phyloP scores from a whole-genome alignment of 2,888 invertebrate genomes.

The Kryphioiulus occultus region DNA sequence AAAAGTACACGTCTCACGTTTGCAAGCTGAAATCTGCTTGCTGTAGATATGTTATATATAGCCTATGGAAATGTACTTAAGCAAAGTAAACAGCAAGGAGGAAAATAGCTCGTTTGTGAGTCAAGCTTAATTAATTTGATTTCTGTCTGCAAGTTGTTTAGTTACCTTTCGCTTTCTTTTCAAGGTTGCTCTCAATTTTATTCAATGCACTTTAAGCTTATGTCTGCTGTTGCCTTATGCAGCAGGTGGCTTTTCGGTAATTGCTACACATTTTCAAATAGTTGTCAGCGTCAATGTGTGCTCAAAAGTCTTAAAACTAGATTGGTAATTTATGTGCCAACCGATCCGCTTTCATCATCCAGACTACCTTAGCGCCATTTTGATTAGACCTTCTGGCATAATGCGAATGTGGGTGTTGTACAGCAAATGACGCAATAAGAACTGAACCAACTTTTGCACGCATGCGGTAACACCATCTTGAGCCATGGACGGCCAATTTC shows the following conservation, averaged over 20 bases:
- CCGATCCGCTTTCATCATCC: background rate
- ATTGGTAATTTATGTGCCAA: background rate
- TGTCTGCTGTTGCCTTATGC: background rate
- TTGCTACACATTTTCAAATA: constrained; percentile 6
- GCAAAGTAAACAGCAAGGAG: too few relatives aligned
- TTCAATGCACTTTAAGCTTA: background rate
- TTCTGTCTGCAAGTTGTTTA: background rate
- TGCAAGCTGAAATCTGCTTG: too few relatives aligned
- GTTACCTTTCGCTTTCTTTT: background rate
- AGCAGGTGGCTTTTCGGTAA: background rate
- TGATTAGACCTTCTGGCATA: background rate
- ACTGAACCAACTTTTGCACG: background rate
- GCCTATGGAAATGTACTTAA: too few relatives aligned
- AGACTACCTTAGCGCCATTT: background rate
- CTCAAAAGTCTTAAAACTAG: background rate
- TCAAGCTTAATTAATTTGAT: background rate
- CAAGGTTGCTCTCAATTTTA: background rate
- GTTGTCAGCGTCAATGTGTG: background rate
- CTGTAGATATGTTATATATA: too few relatives aligned
- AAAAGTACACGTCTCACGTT: too few relatives aligned
- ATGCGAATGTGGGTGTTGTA: background rate
- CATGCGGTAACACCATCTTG: background rate
- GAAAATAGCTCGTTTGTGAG: too few relatives aligned
- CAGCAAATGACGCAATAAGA: background rate
- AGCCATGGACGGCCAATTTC: background rate